These are phyloP conservation scores for Apostichopus japonicus DNA, from an alignment of 35 echinoderm and acorn worm species.

Conservation along the genomic window DNA sequence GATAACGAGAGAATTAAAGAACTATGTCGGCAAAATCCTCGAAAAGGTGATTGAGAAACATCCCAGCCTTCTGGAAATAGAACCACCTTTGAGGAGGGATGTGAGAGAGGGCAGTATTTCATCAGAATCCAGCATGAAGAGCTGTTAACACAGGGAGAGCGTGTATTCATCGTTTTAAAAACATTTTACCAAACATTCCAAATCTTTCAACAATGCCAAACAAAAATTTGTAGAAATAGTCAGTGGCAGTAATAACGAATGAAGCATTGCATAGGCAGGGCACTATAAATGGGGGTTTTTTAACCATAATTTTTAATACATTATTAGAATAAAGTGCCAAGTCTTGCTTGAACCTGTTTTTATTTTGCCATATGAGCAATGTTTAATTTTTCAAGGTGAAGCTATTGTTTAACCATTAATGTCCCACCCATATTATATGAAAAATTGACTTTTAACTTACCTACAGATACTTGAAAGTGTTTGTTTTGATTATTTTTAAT, in stretches of 20 bases:
- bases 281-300: background rate
- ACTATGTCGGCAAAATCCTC: slow-evolving; percentile 89
- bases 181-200: slow-evolving; percentile 29
- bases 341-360: background rate
- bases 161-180: background rate
- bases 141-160: background rate
- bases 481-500: background rate
- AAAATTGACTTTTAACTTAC: background rate
- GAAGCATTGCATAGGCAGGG: background rate
- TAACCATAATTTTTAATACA: background rate
- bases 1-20: slow-evolving; percentile 70
- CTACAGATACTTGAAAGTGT: background rate
- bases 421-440: background rate
- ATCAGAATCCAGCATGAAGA: slow-evolving; percentile 61
- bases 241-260: background rate
- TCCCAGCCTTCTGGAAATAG: slow-evolving; percentile 84
- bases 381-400: background rate
- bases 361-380: background rate
- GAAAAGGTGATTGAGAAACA: slow-evolving; percentile 80
- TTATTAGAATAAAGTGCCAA: background rate
- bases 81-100: slow-evolving; percentile 38
- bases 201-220: slow-evolving; percentile 41
- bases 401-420: background rate
- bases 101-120: slow-evolving; percentile 49
- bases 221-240: background rate